These are phyloP conservation scores for Notamacropus eugenii DNA, from an alignment of 2,797 vertebrate genomes.

Conservation along the genomic window DNA sequence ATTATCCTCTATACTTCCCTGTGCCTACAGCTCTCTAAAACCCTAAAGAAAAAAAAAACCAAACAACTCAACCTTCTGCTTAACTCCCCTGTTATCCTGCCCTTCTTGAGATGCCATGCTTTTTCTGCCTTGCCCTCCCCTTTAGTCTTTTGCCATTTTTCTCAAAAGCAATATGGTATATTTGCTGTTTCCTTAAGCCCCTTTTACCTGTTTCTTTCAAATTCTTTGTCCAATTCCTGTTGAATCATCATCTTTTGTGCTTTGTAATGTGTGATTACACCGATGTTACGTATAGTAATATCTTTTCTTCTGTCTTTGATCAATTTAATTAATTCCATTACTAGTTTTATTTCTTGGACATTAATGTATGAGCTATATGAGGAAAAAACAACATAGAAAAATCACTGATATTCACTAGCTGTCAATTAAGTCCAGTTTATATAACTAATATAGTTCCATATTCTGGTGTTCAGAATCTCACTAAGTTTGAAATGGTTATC, in stretches of 20 bases:
- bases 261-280: constrained; percentile 91
- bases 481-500: background rate
- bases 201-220: constrained; percentile 82
- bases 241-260: constrained; percentile 89
- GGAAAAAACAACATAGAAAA: constrained; percentile 13
- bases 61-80: background rate
- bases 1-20: background rate
- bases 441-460: background rate
- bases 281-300: constrained; percentile 82
- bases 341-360: constrained; percentile 88
- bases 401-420: background rate
- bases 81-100: background rate
- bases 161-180: constrained; percentile 24
- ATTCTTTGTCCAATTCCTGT: constrained; percentile 82
- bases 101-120: background rate
- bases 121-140: background rate
- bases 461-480: background rate
- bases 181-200: background rate
- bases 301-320: constrained; percentile 85
- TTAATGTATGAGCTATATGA: constrained; percentile 88
- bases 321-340: constrained; percentile 87
- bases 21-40: background rate
- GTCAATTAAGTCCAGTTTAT: background rate
- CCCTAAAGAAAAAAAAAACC: background rate
- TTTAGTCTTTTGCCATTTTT: background rate